Evolutionary conservation across 2,113 vertebrate genomes (phyloP).

Genomic region (Eulemur rufifrons): DNA sequence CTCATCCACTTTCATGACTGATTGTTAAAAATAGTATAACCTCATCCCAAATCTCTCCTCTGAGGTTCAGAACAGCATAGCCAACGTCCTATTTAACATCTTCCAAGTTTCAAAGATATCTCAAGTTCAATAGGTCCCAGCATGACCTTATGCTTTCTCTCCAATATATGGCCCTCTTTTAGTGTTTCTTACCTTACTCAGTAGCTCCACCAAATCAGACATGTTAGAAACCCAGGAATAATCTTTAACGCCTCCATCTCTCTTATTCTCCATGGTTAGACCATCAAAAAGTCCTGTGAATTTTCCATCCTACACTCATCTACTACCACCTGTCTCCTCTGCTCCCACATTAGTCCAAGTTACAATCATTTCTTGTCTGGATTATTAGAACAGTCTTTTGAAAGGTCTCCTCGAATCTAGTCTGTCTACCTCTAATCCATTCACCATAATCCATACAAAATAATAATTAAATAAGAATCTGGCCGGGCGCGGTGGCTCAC

Average conservation of each 20-base stretch:
- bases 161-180: neutral
- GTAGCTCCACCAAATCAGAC: neutral
- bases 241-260: neutral
- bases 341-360: neutral
- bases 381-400: neutral
- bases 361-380: neutral
- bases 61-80: neutral
- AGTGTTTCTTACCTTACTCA: neutral
- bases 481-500: too few species aligned
- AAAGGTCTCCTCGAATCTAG: neutral
- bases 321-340: neutral
- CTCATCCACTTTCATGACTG: neutral
- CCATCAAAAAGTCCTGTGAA: neutral
- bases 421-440: neutral
- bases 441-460: neutral
- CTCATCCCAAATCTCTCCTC: neutral
- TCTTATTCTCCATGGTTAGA: neutral
- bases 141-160: neutral
- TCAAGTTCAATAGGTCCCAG: neutral
- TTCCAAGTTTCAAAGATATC: neutral
- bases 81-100: neutral
- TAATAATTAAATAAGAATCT: neutral
- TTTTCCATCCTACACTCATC: neutral
- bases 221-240: neutral
- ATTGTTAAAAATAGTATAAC: neutral